phyloP scores from a whole-genome alignment of 1,140 invertebrate genomes.

The Aphis gossypii region DNA sequence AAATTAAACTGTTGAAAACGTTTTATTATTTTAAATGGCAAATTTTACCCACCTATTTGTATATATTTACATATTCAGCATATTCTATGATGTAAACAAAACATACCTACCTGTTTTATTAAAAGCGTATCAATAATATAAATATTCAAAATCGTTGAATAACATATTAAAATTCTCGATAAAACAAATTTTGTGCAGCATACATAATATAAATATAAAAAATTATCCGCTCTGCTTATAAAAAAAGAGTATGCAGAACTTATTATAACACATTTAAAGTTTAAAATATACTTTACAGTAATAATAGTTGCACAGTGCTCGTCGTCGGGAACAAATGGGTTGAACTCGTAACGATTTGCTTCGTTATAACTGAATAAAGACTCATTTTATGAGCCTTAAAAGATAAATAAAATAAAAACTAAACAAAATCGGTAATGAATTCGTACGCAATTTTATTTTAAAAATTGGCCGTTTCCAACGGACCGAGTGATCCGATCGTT shows the following conservation, averaged over 20 bases:
- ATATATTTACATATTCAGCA: too few relatives aligned
- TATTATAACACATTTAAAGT: too few relatives aligned
- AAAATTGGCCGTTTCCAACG: conserved; percentile 14
- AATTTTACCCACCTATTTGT: too few relatives aligned
- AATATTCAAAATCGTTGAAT: background rate
- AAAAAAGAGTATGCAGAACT: too few relatives aligned
- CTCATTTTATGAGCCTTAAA: background rate
- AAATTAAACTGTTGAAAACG: too few relatives aligned
- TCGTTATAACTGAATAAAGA: background rate
- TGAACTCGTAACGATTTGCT: background rate
- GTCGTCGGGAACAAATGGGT: background rate
- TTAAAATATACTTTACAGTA: background rate
- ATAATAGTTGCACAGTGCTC: background rate
- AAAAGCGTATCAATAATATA: background rate
- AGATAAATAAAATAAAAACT: background rate
- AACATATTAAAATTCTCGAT: background rate
- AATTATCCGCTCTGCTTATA: too few relatives aligned
- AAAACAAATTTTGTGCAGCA: background rate
- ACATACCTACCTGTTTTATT: background rate
- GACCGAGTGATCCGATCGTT: conserved; percentile 17
- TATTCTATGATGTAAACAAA: background rate
- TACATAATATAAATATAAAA: too few relatives aligned
- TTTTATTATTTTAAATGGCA: too few relatives aligned
- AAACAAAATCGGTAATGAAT: background rate
- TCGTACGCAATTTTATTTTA: background rate